These are phyloP conservation scores for Clarias batrachus DNA, from an alignment of 2,113 vertebrate genomes.

Conservation along the genomic window DNA sequence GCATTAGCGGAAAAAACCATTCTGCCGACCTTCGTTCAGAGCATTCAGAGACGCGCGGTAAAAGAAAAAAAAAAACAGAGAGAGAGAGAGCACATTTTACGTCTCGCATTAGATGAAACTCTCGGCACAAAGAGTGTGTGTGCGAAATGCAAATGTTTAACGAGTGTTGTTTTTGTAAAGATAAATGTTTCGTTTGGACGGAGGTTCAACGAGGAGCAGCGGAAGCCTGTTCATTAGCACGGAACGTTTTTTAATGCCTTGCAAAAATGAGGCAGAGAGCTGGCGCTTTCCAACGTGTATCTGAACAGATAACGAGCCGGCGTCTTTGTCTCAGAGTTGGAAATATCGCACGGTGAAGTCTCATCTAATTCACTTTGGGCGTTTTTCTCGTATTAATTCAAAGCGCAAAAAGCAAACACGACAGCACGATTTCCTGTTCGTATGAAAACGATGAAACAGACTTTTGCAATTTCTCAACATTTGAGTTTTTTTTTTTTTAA, in stretches of 20 bases:
- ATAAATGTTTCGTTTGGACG: slow-evolving; percentile 34
- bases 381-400: neutral
- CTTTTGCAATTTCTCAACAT: neutral
- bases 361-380: neutral
- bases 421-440: neutral
- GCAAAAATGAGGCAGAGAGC: neutral
- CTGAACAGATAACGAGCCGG: neutral
- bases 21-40: slow-evolving; percentile 48
- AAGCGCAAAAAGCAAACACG: neutral
- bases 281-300: neutral
- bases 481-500: neutral
- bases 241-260: neutral
- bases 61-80: slow-evolving; percentile 20
- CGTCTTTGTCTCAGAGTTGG: neutral
- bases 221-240: slow-evolving; percentile 21
- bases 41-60: slow-evolving; percentile 16
- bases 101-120: slow-evolving; percentile 46
- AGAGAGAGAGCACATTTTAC: slow-evolving; percentile 38
- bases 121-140: neutral
- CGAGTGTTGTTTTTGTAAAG: slow-evolving; percentile 24
- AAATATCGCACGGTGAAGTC: neutral
- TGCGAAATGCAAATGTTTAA: slow-evolving; percentile 30
- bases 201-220: slow-evolving; percentile 9
- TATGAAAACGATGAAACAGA: neutral
- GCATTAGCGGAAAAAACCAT: slow-evolving; percentile 49